Base-by-base conservation (phyloP, 2,797 vertebrate genomes). In the Vultur gryphus region DNA sequence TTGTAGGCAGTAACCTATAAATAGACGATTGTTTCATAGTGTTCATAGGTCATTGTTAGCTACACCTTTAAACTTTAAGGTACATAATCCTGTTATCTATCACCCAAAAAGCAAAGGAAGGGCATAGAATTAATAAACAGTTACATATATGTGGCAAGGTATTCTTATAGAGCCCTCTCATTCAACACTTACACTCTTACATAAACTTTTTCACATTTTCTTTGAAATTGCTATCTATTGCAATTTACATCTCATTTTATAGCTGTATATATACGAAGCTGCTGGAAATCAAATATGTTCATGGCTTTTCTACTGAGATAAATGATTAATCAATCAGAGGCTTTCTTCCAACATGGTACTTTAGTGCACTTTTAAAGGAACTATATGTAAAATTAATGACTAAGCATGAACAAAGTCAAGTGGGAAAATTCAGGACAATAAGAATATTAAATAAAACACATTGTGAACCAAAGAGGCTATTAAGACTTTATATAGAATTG, bases 1-100 rank as follows among this genome's bases (percentile, higher is more conserved):
- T 95, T 97, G 80, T 79, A 89, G 57, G 28, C 94, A 94, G 80
- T 95, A 97, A 93, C 95, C 87, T 97, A 96, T 97, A 97, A 98
- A 97, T 87, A 97, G 80, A 69, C 57, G 71, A 95, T 91, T 96
- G 57, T 97, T 97, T 93, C 69, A 48, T 78, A 67, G 78, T 93
- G 84, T 95, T 93, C 94, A 72, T 49, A 95, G 96, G 96, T 97
- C 92, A 95, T 52, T 97, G 84, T 95, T 97, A 97, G 96, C 83
- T 97, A 91, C 85, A 93, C 78, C 90, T 97, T 97, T 96, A 96
- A 93, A 88, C 78, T 95, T 78, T 28, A 87, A 94, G 79, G 77
- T 96, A 61, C 44, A 73, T 78, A 95, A 89, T 93, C 35, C 51
- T 95, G 28, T 88, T 96, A 78, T 69, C 85, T 89, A 41, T 91